A percentile compares a stretch with the other conserved stretches of the same genome.
phyloP scores from a whole-genome alignment of 2,113 vertebrate species.

The Tetrax tetrax region DNA sequence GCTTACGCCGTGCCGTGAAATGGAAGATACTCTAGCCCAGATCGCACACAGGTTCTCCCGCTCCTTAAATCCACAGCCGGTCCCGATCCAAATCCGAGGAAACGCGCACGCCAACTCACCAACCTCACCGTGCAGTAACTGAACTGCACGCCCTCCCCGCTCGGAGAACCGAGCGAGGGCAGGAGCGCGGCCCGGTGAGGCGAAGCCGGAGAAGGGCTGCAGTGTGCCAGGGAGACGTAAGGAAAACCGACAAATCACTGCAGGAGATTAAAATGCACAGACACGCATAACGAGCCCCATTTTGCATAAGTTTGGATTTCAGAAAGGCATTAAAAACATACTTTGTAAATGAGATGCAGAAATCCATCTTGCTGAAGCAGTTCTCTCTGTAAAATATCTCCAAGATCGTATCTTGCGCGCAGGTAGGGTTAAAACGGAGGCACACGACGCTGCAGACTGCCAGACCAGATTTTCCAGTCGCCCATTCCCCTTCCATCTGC shows the following conservation, averaged over 20 bases:
- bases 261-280: conserved; percentile 65
- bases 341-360: conserved; percentile 48
- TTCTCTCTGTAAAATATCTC: conserved; percentile 55
- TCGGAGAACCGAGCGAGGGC: background rate
- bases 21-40: background rate
- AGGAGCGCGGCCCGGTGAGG: background rate
- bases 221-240: background rate
- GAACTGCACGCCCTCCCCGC: background rate
- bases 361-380: conserved; percentile 49
- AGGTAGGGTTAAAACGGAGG: conserved; percentile 7
- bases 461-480: conserved; percentile 39
- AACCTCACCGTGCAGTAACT: background rate
- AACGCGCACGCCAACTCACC: background rate
- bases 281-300: background rate
- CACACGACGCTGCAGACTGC: background rate
- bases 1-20: background rate
- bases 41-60: background rate
- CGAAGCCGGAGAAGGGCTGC: background rate
- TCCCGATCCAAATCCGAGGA: background rate
- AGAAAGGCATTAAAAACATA: conserved; percentile 56
- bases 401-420: conserved; percentile 41
- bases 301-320: conserved; percentile 29
- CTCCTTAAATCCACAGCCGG: background rate
- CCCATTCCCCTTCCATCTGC: background rate
- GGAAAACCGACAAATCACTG: conserved; percentile 39